phyloP scores from a whole-genome alignment of 2,113 vertebrate species.

The Aythya baeri region DNA sequence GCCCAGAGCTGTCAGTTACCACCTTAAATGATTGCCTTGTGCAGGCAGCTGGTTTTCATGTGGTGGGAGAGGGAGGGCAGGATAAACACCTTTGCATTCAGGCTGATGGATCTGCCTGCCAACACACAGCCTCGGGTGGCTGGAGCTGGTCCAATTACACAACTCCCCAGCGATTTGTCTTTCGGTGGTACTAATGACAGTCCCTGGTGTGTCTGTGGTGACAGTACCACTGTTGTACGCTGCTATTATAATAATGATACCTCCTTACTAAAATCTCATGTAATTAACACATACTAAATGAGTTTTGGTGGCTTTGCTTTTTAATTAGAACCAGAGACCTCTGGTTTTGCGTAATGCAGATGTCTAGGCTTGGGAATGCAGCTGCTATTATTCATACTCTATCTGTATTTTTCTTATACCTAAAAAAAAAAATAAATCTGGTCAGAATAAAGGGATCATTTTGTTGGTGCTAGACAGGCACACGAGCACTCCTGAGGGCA shows the following conservation, averaged over 20 bases:
- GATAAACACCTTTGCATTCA: slow-evolving; percentile 30
- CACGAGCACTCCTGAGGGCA: fast-evolving
- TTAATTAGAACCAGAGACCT: slow-evolving; percentile 51
- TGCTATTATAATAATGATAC: slow-evolving; percentile 26
- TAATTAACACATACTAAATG: slow-evolving; percentile 60
- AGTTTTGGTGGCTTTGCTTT: slow-evolving; percentile 51
- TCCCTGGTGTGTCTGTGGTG: neutral
- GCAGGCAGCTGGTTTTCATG: slow-evolving; percentile 12
- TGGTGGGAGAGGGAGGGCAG: neutral
- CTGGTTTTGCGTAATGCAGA: slow-evolving; percentile 1
- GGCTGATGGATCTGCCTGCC: slow-evolving; percentile 44
- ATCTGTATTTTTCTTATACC: neutral
- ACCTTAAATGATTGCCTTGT: slow-evolving; percentile 3
- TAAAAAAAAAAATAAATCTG: neutral
- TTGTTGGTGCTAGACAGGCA: neutral
- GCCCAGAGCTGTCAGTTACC: neutral
- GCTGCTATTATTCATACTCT: neutral
- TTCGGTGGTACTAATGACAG: slow-evolving; percentile 27
- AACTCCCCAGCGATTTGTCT: slow-evolving; percentile 16
- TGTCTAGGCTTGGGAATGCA: slow-evolving; percentile 19
- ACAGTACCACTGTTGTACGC: neutral
- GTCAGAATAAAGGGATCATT: neutral
- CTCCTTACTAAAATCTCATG: slow-evolving; percentile 42
- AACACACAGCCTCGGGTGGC: neutral
- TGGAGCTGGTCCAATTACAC: slow-evolving; percentile 45